phyloP scores from a whole-genome alignment of 2,797 vertebrate species.

The Mastacembelus armatus region DNA sequence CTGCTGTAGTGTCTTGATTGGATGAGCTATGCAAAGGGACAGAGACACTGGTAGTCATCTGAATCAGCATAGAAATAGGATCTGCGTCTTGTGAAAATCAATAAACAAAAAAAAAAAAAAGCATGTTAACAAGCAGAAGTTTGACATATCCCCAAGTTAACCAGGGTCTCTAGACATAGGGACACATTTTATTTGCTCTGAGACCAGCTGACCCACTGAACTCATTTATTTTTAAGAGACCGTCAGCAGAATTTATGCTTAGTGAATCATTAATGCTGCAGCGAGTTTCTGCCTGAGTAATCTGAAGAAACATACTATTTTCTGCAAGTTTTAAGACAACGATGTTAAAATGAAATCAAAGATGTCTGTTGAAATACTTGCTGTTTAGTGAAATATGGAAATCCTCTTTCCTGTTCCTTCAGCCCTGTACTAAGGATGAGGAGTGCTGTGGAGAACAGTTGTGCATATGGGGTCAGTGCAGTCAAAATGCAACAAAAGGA shows the following conservation, averaged over 20 bases:
- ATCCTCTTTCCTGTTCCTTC: not conserved
- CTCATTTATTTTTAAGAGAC: constrained; percentile 32
- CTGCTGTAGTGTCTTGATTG: not conserved
- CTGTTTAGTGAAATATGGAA: not conserved
- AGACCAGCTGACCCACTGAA: constrained; percentile 22
- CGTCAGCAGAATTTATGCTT: not conserved
- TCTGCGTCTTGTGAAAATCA: constrained; percentile 30
- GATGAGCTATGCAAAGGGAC: constrained; percentile 20
- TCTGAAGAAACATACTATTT: not conserved
- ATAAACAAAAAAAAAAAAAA: constrained; percentile 26
- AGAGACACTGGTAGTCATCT: constrained; percentile 40
- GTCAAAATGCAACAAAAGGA: constrained; percentile 82
- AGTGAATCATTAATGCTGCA: constrained; percentile 5
- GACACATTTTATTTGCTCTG: constrained; percentile 12
- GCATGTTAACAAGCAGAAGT: constrained; percentile 13
- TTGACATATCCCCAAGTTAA: not conserved
- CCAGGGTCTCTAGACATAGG: not conserved
- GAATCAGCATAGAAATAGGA: constrained; percentile 18
- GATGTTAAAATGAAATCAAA: not conserved
- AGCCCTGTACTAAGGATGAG: constrained; percentile 89
- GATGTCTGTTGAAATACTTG: not conserved
- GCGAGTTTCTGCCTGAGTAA: constrained; percentile 3
- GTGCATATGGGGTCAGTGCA: constrained; percentile 93
- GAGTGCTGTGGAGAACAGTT: constrained; percentile 91
- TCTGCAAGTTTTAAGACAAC: not conserved